Percentiles rank a stretch among this genome's conserved stretches.
These are phyloP conservation scores for Orientallactaga bullata DNA, from an alignment of 2,113 vertebrate species.

Conservation along the genomic window DNA sequence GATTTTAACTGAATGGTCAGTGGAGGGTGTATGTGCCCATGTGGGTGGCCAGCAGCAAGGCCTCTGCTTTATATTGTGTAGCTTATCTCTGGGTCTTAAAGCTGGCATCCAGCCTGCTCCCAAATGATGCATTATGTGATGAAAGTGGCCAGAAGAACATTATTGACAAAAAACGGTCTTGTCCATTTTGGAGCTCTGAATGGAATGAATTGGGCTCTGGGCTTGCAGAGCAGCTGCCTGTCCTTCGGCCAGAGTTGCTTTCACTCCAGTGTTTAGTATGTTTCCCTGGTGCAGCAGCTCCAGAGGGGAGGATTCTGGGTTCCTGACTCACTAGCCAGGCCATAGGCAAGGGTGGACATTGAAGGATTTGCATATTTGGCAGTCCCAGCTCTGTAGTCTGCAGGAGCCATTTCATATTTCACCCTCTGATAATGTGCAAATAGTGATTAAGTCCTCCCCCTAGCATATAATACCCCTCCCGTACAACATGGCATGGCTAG, in stretches of 20 bases:
- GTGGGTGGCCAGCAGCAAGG: neutral
- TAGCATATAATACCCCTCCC: neutral
- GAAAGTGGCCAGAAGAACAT: neutral
- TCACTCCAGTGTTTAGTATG: neutral
- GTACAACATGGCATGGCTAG: neutral
- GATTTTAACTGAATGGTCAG: neutral
- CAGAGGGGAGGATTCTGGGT: neutral
- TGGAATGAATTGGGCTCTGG: neutral
- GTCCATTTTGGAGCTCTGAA: neutral
- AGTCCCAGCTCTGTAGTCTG: neutral
- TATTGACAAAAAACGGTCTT: neutral
- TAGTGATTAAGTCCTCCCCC: neutral
- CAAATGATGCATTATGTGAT: neutral
- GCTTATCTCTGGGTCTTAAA: neutral
- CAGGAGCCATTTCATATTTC: conserved; percentile 40
- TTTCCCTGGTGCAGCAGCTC: neutral
- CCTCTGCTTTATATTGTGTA: neutral
- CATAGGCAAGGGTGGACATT: neutral
- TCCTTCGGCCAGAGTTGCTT: neutral
- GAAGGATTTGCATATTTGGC: neutral
- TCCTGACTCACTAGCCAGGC: neutral
- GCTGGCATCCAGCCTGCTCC: neutral
- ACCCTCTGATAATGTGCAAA: conserved; percentile 11
- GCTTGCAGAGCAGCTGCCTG: neutral
- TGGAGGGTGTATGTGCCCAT: neutral